Percentiles rank a stretch among this genome's conserved stretches.
These are phyloP conservation scores for Pogoniulus pusillus DNA, from an alignment of 2,797 vertebrate genomes.

Conservation along the genomic window DNA sequence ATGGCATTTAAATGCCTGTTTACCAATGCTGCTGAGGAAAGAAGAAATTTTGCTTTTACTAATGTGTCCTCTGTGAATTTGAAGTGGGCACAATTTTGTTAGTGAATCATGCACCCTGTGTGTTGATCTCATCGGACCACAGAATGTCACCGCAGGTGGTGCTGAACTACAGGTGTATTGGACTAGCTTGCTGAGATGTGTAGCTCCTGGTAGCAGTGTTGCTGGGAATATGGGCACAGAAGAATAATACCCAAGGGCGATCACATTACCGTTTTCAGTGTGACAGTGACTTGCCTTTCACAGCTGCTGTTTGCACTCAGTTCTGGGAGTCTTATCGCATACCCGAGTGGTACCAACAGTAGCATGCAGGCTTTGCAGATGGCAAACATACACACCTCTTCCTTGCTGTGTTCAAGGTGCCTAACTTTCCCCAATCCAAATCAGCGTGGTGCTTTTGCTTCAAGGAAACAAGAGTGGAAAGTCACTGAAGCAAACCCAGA, in stretches of 20 bases:
- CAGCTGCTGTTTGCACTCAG: background rate
- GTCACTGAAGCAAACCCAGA: background rate
- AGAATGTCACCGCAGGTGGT: background rate
- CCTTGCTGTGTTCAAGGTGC: background rate
- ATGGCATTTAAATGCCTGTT: background rate
- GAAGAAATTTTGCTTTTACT: background rate
- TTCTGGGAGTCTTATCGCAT: background rate
- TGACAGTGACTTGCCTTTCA: background rate
- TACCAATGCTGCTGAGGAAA: background rate
- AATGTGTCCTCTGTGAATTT: background rate
- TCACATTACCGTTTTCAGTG: background rate
- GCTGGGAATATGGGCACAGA: background rate
- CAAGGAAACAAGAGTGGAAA: background rate
- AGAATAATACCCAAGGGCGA: background rate
- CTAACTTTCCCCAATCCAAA: background rate
- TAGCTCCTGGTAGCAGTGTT: background rate
- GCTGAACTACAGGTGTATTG: background rate
- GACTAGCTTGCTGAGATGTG: background rate
- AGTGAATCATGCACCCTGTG: fast-evolving
- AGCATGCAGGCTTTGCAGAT: background rate
- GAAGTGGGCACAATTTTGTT: background rate
- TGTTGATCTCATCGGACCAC: background rate
- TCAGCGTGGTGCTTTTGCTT: background rate
- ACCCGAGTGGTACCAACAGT: background rate
- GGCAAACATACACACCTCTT: background rate